Percentiles rank a stretch among this genome's conserved stretches.
Conservation (phyloP, 2,888 invertebrate species). For the Ectobius pallidus region DNA sequence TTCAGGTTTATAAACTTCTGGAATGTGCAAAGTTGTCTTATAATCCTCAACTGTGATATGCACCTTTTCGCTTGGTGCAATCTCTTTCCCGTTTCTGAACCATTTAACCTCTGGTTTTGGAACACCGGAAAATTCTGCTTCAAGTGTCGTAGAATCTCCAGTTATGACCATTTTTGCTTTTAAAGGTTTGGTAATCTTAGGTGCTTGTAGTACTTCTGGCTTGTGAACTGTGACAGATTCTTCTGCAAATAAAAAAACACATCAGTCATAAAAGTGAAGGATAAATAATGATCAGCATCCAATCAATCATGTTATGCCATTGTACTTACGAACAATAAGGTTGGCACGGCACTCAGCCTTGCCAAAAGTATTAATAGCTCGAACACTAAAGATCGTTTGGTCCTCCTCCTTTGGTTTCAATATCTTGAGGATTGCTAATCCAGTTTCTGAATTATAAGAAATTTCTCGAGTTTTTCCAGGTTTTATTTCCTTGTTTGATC, state of each 20-base stretch:
- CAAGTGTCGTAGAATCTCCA: conserved; percentile 70
- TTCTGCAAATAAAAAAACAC: conserved; percentile 42
- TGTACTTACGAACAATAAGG: conserved; percentile 63
- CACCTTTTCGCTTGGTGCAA: conserved; percentile 68
- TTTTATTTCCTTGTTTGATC: conserved; percentile 65
- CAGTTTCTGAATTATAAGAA: conserved; percentile 66
- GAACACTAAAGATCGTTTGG: conserved; percentile 70
- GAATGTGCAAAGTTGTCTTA: conserved; percentile 68
- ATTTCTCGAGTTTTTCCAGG: conserved; percentile 63
- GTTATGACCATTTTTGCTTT: conserved; percentile 74
- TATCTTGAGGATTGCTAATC: conserved; percentile 67
- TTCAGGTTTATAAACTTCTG: conserved; percentile 73
- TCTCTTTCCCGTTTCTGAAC: conserved; percentile 82
- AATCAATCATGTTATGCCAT: too few species aligned
- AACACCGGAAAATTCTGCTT: conserved; percentile 73
- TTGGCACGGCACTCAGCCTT: conserved; percentile 76
- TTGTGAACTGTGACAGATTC: conserved; percentile 54
- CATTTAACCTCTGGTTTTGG: conserved; percentile 80
- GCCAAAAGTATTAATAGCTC: conserved; percentile 75
- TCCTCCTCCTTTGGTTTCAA: conserved; percentile 69
- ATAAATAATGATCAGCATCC: too few species aligned
- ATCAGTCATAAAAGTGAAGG: not conserved
- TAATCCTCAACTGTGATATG: conserved; percentile 65
- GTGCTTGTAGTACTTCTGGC: conserved; percentile 65
- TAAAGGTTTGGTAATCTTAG: conserved; percentile 78